These are phyloP conservation scores for Helogale parvula DNA, from an alignment of 2,113 vertebrate genomes.

Conservation along the genomic window DNA sequence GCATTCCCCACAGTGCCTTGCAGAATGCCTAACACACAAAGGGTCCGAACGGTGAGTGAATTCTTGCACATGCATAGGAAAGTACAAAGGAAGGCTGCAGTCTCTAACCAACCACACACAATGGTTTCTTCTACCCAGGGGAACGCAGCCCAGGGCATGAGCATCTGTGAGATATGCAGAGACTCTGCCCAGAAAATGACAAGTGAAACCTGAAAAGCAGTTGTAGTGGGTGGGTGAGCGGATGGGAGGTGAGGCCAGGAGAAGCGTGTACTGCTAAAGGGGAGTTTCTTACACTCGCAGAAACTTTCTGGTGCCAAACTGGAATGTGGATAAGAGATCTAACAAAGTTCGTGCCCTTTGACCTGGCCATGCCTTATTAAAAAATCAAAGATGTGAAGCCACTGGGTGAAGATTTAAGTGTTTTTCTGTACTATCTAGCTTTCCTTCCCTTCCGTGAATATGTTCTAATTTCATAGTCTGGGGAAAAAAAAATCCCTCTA, in stretches of 20 bases:
- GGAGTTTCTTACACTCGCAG: background rate
- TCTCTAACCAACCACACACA: background rate
- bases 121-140: background rate
- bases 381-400: background rate
- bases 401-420: background rate
- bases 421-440: slow-evolving; percentile 16
- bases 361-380: background rate
- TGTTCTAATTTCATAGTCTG: slow-evolving; percentile 29
- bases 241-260: background rate
- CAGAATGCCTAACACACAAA: background rate
- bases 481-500: background rate
- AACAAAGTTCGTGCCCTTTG: background rate
- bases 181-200: background rate
- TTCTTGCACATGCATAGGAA: background rate
- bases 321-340: background rate
- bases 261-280: background rate
- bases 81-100: background rate
- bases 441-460: slow-evolving; percentile 29
- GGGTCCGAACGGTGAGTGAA: background rate
- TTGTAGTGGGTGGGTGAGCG: background rate
- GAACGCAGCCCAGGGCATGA: background rate
- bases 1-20: background rate
- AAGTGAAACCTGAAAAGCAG: background rate
- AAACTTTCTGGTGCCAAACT: background rate
- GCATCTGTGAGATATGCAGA: background rate